Evolutionary conservation across 2,113 vertebrate genomes (phyloP).

Genomic region (Gasterosteus nipponicus): DNA sequence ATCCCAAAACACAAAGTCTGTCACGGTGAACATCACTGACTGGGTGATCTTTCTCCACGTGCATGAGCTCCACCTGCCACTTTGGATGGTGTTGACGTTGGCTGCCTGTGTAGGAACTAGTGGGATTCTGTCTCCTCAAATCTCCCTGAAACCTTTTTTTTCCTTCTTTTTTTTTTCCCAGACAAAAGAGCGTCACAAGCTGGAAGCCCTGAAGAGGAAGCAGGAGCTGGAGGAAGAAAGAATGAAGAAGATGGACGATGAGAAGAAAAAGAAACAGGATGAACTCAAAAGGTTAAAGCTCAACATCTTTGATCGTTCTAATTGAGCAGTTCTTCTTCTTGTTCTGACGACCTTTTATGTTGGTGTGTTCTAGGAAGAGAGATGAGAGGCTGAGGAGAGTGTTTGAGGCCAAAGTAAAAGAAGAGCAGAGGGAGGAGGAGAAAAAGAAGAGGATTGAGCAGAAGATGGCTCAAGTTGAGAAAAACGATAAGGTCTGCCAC

Average conservation of each 20-base stretch:
- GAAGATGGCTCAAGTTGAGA: conserved; percentile 90
- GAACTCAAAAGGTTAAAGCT: conserved; percentile 85
- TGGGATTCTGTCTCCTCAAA: neutral
- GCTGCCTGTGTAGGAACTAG: neutral
- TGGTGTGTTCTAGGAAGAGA: conserved; percentile 82
- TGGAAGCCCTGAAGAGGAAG: conserved; percentile 89
- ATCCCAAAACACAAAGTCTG: neutral
- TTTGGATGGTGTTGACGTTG: neutral
- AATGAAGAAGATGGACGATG: conserved; percentile 90
- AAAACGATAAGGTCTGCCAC: conserved; percentile 88
- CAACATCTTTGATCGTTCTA: neutral
- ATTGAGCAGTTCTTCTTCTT: neutral
- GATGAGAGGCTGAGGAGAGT: conserved; percentile 90
- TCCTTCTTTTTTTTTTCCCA: conserved; percentile 52
- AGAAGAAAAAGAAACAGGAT: conserved; percentile 86
- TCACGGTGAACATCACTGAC: conserved; percentile 1
- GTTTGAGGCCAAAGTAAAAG: conserved; percentile 88
- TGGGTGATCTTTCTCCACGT: neutral
- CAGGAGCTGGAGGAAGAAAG: conserved; percentile 89
- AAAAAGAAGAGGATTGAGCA: conserved; percentile 91
- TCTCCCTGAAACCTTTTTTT: neutral
- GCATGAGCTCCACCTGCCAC: conserved; percentile 4
- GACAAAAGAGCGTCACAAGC: conserved; percentile 89
- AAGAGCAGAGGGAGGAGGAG: conserved; percentile 87
- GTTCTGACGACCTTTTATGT: neutral